Percentiles rank a stretch among this genome's conserved stretches.
Evolutionary conservation across 2,888 invertebrate genomes (phyloP).

Genomic region (Scaptomyza flava): DNA sequence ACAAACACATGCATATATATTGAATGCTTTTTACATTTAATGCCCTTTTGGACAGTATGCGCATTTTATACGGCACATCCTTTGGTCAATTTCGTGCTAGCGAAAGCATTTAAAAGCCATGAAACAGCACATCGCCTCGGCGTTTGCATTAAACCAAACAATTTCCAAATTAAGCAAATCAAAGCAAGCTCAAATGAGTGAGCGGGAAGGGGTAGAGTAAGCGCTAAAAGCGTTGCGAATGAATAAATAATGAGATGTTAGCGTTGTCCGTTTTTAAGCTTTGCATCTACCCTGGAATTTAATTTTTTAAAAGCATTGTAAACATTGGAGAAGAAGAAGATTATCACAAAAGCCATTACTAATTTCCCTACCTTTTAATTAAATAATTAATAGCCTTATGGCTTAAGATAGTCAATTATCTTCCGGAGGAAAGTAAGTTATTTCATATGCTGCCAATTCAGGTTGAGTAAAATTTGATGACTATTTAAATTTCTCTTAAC

Average conservation of each 20-base stretch:
- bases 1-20: slow-evolving; percentile 25
- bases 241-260: slow-evolving; percentile 68
- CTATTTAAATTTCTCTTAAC: not conserved
- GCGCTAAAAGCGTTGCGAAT: slow-evolving; percentile 73
- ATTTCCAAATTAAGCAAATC: slow-evolving; percentile 78
- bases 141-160: slow-evolving; percentile 40
- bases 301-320: not conserved
- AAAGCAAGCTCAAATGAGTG: slow-evolving; percentile 52
- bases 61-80: slow-evolving; percentile 49
- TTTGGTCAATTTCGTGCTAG: slow-evolving; percentile 71
- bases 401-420: not conserved
- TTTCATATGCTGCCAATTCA: no score
- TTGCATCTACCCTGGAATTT: slow-evolving; percentile 31
- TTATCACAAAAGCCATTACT: not conserved
- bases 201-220: slow-evolving; percentile 15
- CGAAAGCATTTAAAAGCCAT: slow-evolving; percentile 73
- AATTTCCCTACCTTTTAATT: not conserved
- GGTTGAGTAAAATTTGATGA: no score
- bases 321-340: not conserved
- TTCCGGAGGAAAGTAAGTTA: no score
- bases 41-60: slow-evolving; percentile 45
- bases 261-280: slow-evolving; percentile 33
- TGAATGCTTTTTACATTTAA: slow-evolving; percentile 52
- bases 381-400: not conserved
- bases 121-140: slow-evolving; percentile 52